Percentiles rank a stretch among this genome's conserved stretches.
Evolutionary conservation across 2,113 vertebrate species (phyloP).

Genomic region (human): GRCh38 chr13:102911501-102912000

Average conservation of each 20-base stretch:
- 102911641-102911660: not conserved
- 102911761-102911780: not conserved
- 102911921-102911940: not conserved
- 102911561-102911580: not conserved
- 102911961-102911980: conserved; percentile 30
- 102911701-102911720: not conserved
- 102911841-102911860: not conserved
- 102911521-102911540: conserved; percentile 40
- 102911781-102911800: not conserved
- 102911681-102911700: not conserved
- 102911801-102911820: not conserved
- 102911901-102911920: not conserved
- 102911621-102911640: not conserved
- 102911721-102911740: not conserved
- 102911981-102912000: not conserved
- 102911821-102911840: not conserved
- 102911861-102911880: not conserved
- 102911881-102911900: not conserved
- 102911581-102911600: not conserved
- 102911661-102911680: not conserved
- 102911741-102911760: not conserved
- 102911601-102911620: not conserved
- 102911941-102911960: not conserved
- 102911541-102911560: not conserved
- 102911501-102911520: conserved; percentile 63